A percentile compares a stretch with the other conserved stretches of the same genome.
Evolutionary conservation across 2,797 vertebrate genomes (phyloP).

Genomic region (Salmo trutta): DNA sequence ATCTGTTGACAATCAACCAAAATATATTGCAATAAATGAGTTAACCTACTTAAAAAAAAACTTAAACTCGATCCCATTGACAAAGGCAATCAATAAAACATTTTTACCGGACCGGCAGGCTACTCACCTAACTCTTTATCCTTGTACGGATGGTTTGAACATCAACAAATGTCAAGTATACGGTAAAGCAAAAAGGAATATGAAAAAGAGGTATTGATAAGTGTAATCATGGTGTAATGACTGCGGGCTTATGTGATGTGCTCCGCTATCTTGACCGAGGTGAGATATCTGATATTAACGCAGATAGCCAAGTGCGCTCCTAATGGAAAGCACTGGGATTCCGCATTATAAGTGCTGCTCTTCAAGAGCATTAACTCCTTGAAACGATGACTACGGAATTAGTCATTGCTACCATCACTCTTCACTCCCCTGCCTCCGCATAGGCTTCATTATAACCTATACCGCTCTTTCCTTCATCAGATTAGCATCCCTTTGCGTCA

Average conservation of each 20-base stretch:
- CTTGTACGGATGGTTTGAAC: neutral
- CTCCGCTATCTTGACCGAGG: slow-evolving; percentile 14
- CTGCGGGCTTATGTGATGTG: slow-evolving; percentile 10
- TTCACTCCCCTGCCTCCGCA: slow-evolving; percentile 11
- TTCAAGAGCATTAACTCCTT: slow-evolving; percentile 56
- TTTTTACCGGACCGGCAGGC: neutral
- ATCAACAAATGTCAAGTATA: neutral
- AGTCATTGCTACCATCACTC: slow-evolving; percentile 44
- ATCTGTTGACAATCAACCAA: no score
- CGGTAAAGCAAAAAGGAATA: no score
- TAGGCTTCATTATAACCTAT: neutral
- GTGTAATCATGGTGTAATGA: neutral
- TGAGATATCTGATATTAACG: neutral
- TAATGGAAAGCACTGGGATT: slow-evolving; percentile 35
- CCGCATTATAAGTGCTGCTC: slow-evolving; percentile 23
- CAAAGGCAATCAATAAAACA: neutral
- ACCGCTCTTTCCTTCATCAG: neutral
- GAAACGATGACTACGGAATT: slow-evolving; percentile 49
- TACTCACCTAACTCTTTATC: slow-evolving; percentile 5
- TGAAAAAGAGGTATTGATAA: neutral
- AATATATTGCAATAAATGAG: neutral
- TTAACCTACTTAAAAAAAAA: neutral
- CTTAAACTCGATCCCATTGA: neutral
- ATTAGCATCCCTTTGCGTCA: neutral
- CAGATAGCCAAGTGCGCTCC: slow-evolving; percentile 41